A percentile compares a stretch with the other conserved stretches of the same genome.
phyloP scores from a whole-genome alignment of 2,797 vertebrate species.

The Sarcoramphus papa region DNA sequence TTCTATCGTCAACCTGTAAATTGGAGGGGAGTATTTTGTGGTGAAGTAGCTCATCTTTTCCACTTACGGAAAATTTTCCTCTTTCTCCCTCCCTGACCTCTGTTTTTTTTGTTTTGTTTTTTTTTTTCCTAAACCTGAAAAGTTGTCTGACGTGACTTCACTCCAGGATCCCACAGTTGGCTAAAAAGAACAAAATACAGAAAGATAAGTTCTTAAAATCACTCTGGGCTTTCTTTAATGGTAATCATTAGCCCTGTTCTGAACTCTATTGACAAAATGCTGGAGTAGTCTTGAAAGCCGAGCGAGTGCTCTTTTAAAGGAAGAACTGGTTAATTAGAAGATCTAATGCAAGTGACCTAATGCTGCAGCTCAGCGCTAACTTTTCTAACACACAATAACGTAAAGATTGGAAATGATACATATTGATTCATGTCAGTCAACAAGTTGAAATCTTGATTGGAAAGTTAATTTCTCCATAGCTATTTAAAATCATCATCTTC shows the following conservation, averaged over 20 bases:
- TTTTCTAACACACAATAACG: slow-evolving; percentile 14
- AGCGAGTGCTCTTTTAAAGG: slow-evolving; percentile 66
- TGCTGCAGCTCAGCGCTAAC: slow-evolving; percentile 54
- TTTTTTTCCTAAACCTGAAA: slow-evolving; percentile 2
- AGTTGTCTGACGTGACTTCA: slow-evolving; percentile 53
- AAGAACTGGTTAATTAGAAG: slow-evolving; percentile 72
- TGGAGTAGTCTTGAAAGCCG: slow-evolving; percentile 62
- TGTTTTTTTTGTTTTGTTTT: background rate
- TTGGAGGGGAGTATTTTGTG: background rate
- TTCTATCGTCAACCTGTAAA: background rate
- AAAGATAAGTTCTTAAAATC: slow-evolving; percentile 67
- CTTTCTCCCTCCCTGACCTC: background rate
- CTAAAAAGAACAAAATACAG: slow-evolving; percentile 67
- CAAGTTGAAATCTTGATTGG: slow-evolving; percentile 40
- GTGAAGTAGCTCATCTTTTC: background rate
- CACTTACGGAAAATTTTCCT: background rate
- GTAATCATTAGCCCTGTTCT: slow-evolving; percentile 70
- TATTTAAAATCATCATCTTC: slow-evolving; percentile 28
- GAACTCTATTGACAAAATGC: slow-evolving; percentile 74
- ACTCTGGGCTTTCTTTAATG: slow-evolving; percentile 64
- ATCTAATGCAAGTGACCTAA: slow-evolving; percentile 74
- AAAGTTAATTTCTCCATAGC: slow-evolving; percentile 48
- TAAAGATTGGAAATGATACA: slow-evolving; percentile 59
- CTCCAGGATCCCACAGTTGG: slow-evolving; percentile 42
- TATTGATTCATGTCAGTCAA: slow-evolving; percentile 61